Evolutionary conservation across 2,113 vertebrate species (phyloP).

Genomic region (Jacana jacana): DNA sequence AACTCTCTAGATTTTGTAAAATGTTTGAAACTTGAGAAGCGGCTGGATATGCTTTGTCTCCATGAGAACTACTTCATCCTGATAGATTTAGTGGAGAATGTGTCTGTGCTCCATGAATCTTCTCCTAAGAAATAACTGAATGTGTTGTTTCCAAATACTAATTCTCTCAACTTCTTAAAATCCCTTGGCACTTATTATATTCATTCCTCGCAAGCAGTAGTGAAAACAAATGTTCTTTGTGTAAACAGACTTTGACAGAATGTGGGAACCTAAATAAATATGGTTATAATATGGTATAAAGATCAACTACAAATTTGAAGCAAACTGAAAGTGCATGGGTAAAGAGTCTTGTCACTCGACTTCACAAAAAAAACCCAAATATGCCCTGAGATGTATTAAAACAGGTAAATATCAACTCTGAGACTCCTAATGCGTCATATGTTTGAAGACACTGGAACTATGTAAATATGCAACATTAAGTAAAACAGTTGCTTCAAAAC

Average conservation of each 20-base stretch:
- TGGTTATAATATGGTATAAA: conserved; percentile 58
- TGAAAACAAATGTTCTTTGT: conserved; percentile 71
- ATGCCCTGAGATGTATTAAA: not conserved
- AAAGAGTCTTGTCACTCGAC: not conserved
- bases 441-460: not conserved
- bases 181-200: conserved; percentile 57
- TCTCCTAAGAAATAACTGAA: conserved; percentile 34
- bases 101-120: conserved; percentile 60
- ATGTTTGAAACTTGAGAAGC: conserved; percentile 25
- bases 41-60: conserved; percentile 27
- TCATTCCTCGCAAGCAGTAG: conserved; percentile 68
- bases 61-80: conserved; percentile 50
- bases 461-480: conserved; percentile 25
- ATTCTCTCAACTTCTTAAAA: conserved; percentile 63
- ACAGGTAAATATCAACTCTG: conserved; percentile 14
- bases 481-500: conserved; percentile 30
- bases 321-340: not conserved
- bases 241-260: conserved; percentile 71
- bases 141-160: conserved; percentile 64
- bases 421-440: not conserved
- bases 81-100: conserved; percentile 55
- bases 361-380: not conserved
- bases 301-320: conserved; percentile 18
- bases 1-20: conserved; percentile 17
- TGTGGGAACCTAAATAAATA: conserved; percentile 71